Base-by-base conservation (phyloP, 2,888 invertebrate genomes). In the Eurois occulta region DNA sequence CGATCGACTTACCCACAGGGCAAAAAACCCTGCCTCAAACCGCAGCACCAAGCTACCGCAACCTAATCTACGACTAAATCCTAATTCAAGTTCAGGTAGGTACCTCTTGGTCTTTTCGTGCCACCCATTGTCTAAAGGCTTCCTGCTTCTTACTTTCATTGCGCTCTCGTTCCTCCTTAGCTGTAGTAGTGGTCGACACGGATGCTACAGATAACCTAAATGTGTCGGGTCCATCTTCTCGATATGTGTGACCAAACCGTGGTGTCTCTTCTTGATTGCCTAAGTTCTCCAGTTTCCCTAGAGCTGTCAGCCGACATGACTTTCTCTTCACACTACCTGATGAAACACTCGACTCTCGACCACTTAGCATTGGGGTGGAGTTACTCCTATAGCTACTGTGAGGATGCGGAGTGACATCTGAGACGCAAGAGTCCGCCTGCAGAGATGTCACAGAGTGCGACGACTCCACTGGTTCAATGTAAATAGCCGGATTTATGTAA, bases 401-500 rank as follows among this genome's bases (percentile, higher is more conserved):
- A 1, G 96, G 96, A 80, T 96, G 96, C 0, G 96, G 96, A 0
- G 96, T 96, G 48, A 95, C 91, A 35, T 94, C 95, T 55, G 95
- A 95, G 2, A 93, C 84, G 65, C 90, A 92, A 0, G 94, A 92
- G 28, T 94, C 95, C 0, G 94, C 92, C 58, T 93, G 94, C 71
- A 96, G 89, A 74, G 96, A 96, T 72, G 95, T 95, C 81, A 94
- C 95, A 0, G 96, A 96, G 75, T 93, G 96, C 58, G 95, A 93
- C 1, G 94, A 87, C 78, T 96, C 94, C 0, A 97, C 92, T 0
- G 95, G 94, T 90, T 97, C 97, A 3, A 97, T 95, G 83, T 96
- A 97, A 83, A 97, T 97, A 11, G 97, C 97, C 0, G 97, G 97
- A 90, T 97, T 97, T 72, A 97, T 97, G 88, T 97, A 97, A 78